Base-by-base conservation (phyloP, 2,797 vertebrate genomes). In the Bradypodion ventrale region DNA sequence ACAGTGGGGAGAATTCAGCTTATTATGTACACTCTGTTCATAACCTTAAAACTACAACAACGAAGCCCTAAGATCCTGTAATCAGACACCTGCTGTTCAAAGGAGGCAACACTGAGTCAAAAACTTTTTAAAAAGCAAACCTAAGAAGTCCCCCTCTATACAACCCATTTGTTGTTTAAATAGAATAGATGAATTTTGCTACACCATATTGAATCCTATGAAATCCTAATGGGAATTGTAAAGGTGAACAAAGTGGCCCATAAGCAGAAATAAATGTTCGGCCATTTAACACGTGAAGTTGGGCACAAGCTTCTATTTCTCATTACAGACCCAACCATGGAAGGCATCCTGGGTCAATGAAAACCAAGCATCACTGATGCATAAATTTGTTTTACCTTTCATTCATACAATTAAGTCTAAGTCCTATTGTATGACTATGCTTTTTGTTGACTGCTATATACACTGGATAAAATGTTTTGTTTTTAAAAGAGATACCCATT, bases 91-190 rank as follows among this genome's bases (percentile, higher is more conserved):
- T 74, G n/a, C 84, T 83, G 86, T 78, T 89, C 85, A 65, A 77
- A 87, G 85, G 19, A 78, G 83, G 82, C 89, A 88, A 81, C 27
- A 25, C 44, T 87, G 65, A 74, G 85, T 83, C 19, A n/a, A 82
- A 83, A 85, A 70, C 25, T 66, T 16, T 19, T 32, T 66, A 42
- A 70, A 70, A 49, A 65, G n/a, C 75, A 77, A 62, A n/a, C 46
- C 9, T 4, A 42, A 60, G 42, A 44, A 37, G 2, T 12, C 9
- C 44, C 56, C 75, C 84, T 60, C 5, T 49, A 63, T 75, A 84
- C 68, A 83, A 87, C 65, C 21, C 0, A 52, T 86, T 92, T 85
- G 74, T 86, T 93, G 37, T 94, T 92, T 88, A 87, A 88, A 86
- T 70, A 42, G 27, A 40, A 85, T 15, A 82, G 80, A 77, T 68